phyloP scores from a whole-genome alignment of 2,888 invertebrate species.

The Oscheius sp. region DNA sequence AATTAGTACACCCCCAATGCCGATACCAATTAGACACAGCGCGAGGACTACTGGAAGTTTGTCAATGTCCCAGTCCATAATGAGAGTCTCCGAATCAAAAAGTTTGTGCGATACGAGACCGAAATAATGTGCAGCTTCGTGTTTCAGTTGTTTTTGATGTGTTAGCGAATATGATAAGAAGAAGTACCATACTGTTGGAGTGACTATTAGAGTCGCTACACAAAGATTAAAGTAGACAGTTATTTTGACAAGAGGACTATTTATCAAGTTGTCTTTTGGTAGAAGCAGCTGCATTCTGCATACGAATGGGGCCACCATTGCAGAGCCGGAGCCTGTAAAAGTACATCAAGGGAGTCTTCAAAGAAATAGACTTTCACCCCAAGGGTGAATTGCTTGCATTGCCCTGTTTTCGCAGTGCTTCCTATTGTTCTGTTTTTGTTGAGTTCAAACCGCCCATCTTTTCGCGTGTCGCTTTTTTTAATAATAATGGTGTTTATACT shows the following conservation, averaged over 20 bases:
- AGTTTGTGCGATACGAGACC: neutral
- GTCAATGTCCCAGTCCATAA: neutral
- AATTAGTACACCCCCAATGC: neutral
- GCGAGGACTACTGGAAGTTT: neutral
- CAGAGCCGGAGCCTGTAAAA: neutral
- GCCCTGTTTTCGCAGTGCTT: too few species aligned
- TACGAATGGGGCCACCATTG: neutral
- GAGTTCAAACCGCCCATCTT: too few species aligned
- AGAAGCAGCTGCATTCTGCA: constrained; percentile 12
- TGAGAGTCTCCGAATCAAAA: neutral
- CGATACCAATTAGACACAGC: neutral
- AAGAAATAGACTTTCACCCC: too few species aligned
- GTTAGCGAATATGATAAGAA: neutral
- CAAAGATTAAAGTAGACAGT: neutral
- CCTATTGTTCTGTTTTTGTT: too few species aligned
- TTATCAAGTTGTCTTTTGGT: neutral
- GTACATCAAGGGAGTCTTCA: too few species aligned
- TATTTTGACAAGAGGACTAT: neutral
- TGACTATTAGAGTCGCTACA: neutral
- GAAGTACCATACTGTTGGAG: neutral
- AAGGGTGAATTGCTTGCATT: too few species aligned
- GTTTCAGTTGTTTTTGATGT: constrained; percentile 1
- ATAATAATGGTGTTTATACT: too few species aligned
- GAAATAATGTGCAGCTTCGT: neutral
- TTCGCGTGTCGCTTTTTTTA: too few species aligned